These are phyloP conservation scores for Hoplodrina ambigua DNA, from an alignment of 2,888 invertebrate genomes.

Conservation along the genomic window DNA sequence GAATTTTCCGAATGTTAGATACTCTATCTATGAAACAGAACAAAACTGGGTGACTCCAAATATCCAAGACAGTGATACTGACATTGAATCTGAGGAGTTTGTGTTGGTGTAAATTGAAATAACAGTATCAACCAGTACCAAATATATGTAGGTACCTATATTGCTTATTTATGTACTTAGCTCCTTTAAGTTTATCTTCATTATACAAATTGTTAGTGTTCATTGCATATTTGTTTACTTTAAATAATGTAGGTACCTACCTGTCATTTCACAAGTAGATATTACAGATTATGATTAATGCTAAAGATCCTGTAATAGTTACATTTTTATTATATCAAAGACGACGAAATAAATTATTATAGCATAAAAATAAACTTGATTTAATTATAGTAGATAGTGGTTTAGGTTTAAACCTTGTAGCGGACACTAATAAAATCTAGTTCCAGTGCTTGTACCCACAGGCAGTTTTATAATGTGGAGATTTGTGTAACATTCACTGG, in stretches of 20 bases:
- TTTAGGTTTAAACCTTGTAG: no score
- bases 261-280: neutral
- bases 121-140: slow-evolving; percentile 44
- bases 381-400: neutral
- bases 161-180: slow-evolving; percentile 60
- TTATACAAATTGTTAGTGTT: slow-evolving; percentile 50
- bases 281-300: slow-evolving; percentile 38
- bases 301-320: slow-evolving; percentile 55
- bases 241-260: neutral
- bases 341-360: slow-evolving; percentile 58
- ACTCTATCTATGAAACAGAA: slow-evolving; percentile 89
- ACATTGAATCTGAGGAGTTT: slow-evolving; percentile 94
- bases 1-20: slow-evolving; percentile 89
- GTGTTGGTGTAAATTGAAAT: slow-evolving; percentile 90
- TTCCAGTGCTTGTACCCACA: no score
- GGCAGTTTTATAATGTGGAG: no score
- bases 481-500: no score
- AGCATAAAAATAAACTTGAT: slow-evolving; percentile 38
- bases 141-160: slow-evolving; percentile 35
- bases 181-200: slow-evolving; percentile 45
- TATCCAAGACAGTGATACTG: slow-evolving; percentile 91
- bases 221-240: slow-evolving; percentile 40
- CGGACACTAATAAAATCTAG: no score
- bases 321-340: slow-evolving; percentile 50
- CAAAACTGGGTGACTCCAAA: slow-evolving; percentile 87